Evolutionary conservation across 2,797 vertebrate species (phyloP).

Genomic region (Chromobotia macracanthus): DNA sequence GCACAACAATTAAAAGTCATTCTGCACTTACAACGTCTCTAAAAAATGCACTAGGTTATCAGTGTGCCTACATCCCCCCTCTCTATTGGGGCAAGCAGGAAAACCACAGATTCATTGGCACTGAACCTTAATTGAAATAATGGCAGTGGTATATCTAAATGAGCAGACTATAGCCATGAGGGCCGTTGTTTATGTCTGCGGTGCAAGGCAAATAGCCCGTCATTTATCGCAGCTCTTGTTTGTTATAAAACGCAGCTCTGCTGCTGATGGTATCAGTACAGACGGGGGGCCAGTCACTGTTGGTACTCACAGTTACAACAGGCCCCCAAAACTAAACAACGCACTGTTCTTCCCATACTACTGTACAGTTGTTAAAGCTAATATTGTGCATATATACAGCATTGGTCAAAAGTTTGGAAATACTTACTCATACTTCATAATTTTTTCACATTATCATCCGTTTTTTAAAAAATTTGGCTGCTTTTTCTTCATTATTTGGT

Average conservation of each 20-base stretch:
- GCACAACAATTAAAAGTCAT: constrained; percentile 64
- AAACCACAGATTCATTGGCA: constrained; percentile 77
- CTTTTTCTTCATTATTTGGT: too few species aligned
- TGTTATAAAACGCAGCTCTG: constrained; percentile 76
- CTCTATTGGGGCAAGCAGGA: constrained; percentile 61
- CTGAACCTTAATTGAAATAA: constrained; percentile 79
- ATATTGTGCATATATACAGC: background rate
- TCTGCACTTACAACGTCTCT: constrained; percentile 60
- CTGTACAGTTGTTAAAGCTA: background rate
- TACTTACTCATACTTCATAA: too few species aligned
- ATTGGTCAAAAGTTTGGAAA: too few species aligned
- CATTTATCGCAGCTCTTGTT: constrained; percentile 77
- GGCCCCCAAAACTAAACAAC: constrained; percentile 31
- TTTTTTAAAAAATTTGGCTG: too few species aligned
- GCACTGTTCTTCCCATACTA: constrained; percentile 13
- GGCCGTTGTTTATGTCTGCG: constrained; percentile 82
- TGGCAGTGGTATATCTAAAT: constrained; percentile 77
- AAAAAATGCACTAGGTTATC: constrained; percentile 50
- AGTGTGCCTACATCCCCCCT: constrained; percentile 64
- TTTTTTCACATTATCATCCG: too few species aligned
- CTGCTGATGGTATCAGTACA: constrained; percentile 77
- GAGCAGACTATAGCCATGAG: constrained; percentile 73
- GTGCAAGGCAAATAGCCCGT: constrained; percentile 70
- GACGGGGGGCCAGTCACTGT: constrained; percentile 60
- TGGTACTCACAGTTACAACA: constrained; percentile 47